These are phyloP conservation scores for Euleptes europaea DNA, from an alignment of 2,113 vertebrate genomes.

Conservation along the genomic window DNA sequence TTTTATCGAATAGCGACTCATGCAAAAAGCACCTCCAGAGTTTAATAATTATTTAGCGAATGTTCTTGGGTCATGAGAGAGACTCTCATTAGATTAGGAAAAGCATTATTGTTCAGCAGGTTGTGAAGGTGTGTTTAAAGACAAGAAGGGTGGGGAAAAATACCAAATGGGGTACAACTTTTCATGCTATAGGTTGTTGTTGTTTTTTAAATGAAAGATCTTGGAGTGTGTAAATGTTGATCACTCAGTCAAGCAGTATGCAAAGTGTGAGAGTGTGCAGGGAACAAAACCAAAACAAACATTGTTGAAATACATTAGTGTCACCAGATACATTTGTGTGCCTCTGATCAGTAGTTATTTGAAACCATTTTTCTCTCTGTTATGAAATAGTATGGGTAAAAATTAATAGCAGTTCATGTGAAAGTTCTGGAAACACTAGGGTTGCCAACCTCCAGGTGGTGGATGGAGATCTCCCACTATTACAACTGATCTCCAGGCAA, in stretches of 20 bases:
- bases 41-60: constrained; percentile 83
- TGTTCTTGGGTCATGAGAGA: constrained; percentile 79
- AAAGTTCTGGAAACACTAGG: neutral
- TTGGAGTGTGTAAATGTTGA: neutral
- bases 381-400: neutral
- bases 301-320: neutral
- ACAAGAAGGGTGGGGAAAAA: constrained; percentile 61
- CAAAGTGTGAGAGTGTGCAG: no score
- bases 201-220: constrained; percentile 28
- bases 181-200: constrained; percentile 38
- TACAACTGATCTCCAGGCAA: no score
- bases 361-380: neutral
- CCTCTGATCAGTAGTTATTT: neutral
- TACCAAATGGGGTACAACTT: constrained; percentile 66
- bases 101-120: constrained; percentile 79
- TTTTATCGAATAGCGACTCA: constrained; percentile 72
- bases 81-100: constrained; percentile 79
- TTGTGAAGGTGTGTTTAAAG: constrained; percentile 73
- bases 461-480: no score
- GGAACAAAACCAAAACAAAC: no score
- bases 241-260: no score
- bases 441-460: no score
- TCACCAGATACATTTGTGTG: neutral
- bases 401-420: neutral
- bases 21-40: constrained; percentile 71